phyloP scores from a whole-genome alignment of 2,113 vertebrate species.

The human region DNA sequence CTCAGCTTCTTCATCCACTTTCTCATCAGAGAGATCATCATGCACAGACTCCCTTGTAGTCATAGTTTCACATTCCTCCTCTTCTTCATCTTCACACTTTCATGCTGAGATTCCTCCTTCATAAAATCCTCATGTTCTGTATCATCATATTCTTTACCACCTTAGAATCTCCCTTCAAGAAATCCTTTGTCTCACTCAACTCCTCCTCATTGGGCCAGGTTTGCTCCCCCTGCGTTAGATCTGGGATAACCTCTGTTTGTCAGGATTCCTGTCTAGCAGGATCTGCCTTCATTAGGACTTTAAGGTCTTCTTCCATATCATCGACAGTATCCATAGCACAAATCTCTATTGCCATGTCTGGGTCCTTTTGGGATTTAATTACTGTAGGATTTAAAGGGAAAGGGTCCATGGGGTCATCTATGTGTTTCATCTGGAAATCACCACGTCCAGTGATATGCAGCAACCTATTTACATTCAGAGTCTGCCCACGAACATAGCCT shows the following conservation, averaged over 20 bases:
- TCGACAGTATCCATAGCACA: constrained; percentile 54
- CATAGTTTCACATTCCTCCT: constrained; percentile 90
- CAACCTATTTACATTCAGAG: constrained; percentile 90
- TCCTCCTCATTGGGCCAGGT: constrained; percentile 97
- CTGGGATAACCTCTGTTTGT: constrained; percentile 92
- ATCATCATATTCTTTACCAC: constrained; percentile 86
- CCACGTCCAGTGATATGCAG: constrained; percentile 94
- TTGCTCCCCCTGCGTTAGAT: constrained; percentile 98
- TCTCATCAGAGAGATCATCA: constrained; percentile 91
- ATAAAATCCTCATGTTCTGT: constrained; percentile 80
- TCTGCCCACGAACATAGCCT: constrained; percentile 92
- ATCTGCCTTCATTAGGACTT: constrained; percentile 93
- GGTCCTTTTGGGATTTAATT: constrained; percentile 81
- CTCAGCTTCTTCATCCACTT: constrained; percentile 91
- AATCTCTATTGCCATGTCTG: constrained; percentile 86
- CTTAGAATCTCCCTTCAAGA: constrained; percentile 82
- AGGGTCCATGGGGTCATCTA: constrained; percentile 92
- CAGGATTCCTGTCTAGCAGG: constrained; percentile 88
- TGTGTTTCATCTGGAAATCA: constrained; percentile 95
- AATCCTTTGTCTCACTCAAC: constrained; percentile 92
- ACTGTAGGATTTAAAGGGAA: constrained; percentile 85
- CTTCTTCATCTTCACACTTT: constrained; percentile 80
- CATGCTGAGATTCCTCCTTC: constrained; percentile 83
- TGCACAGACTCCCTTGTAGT: constrained; percentile 83
- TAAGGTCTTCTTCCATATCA: constrained; percentile 85